Base-by-base conservation (phyloP, 2,113 vertebrate species). In the Laticauda colubrina region DNA sequence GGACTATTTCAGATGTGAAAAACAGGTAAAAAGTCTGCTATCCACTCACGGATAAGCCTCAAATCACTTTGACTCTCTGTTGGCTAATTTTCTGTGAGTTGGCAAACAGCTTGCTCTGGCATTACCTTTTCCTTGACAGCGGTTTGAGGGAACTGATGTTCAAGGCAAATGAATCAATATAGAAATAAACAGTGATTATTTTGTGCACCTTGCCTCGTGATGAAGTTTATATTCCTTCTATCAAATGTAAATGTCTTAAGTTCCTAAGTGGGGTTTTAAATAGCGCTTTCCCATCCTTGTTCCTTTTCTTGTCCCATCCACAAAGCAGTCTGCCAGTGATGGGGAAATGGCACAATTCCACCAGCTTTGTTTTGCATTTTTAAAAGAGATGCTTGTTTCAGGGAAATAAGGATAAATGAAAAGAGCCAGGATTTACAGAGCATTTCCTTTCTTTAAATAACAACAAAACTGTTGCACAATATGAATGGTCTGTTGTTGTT, bases 141-240 rank as follows among this genome's bases (percentile, higher is more conserved):
- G 54, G 59, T 51, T 1, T 87, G 91, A 93, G 96, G 95, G 95
- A 95, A 96, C 94, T 95, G 64, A 8, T 93, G 93, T 92, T 94
- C 96, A 95, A 96, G 96, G 95, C 96, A 96, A 61, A 61, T 86
- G 34, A 95, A 96, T 95, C 97, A 96, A 88, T 91, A 59, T n/a
- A 90, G 94, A 92, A 95, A 95, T 94, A 95, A 95, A 95, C 93
- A 94, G 92, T 94, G 95, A 92, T 97, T 97, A 95, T 97, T 97
- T 92, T 59, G 92, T 95, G 93, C 95, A 96, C 94, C 96, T 96
- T 96, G 91, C 94, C 91, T 96, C 96, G 95, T 95, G 93, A 90
- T 95, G 90, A 93, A 95, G 91, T 96, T 96, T 94, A 97, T 97
- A 96, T 97, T 95, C 95, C 87, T 96, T 97, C 95, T 96, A 57